Conservation (phyloP, 2,113 vertebrate species). For the Speoplatyrhinus poulsoni region DNA sequence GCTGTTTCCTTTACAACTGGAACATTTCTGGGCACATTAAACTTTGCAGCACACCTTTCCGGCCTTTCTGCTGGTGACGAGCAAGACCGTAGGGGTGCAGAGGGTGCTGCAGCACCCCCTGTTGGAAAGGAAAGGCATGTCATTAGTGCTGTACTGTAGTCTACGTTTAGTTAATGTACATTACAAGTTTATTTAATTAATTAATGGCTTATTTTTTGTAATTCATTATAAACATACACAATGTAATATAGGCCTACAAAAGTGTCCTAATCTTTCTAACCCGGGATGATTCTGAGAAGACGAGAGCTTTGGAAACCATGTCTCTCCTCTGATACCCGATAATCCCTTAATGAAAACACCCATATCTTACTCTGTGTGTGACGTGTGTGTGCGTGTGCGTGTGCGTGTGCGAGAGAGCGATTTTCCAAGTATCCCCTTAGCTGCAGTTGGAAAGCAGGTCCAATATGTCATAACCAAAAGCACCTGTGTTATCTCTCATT, state of each 20-base stretch:
- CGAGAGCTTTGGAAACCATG: conserved; percentile 75
- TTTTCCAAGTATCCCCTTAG: neutral
- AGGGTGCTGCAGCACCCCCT: too few species aligned
- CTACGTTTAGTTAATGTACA: too few species aligned
- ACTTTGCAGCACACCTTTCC: too few species aligned
- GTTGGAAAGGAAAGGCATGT: too few species aligned
- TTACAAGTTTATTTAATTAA: too few species aligned
- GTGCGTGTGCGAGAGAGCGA: neutral
- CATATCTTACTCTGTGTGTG: conserved; percentile 59
- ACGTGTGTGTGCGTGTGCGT: conserved; percentile 11
- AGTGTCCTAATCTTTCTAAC: neutral
- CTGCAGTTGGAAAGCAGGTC: neutral
- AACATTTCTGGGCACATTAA: too few species aligned
- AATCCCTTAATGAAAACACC: conserved; percentile 81
- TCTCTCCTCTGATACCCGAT: conserved; percentile 76
- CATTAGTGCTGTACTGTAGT: too few species aligned
- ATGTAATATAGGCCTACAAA: neutral
- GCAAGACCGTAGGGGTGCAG: too few species aligned
- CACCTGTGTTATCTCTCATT: neutral
- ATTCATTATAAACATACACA: neutral
- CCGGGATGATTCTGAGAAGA: conserved; percentile 61
- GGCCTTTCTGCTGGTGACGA: too few species aligned
- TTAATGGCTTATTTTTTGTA: too few species aligned
- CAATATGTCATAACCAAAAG: neutral
- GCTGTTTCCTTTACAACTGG: too few species aligned